A percentile compares a stretch with the other conserved stretches of the same genome.
These are phyloP conservation scores for Acanthurus tractus DNA, from an alignment of 2,797 vertebrate genomes.

Conservation along the genomic window DNA sequence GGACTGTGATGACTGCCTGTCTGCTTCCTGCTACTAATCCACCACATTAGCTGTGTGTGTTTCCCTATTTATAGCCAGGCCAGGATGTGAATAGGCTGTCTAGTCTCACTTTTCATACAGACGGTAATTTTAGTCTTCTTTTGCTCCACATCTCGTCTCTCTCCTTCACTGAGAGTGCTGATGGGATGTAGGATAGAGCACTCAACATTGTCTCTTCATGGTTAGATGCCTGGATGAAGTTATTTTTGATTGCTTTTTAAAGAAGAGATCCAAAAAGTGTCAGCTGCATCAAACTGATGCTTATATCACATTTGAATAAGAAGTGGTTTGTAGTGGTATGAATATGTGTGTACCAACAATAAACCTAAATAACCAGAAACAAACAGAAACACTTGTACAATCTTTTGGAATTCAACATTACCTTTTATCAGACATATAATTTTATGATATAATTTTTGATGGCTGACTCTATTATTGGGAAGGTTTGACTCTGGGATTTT, in stretches of 20 bases:
- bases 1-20: slow-evolving; percentile 84
- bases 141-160: slow-evolving; percentile 63
- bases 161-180: slow-evolving; percentile 63
- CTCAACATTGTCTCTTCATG: slow-evolving; percentile 21
- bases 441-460: no score
- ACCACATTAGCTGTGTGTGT: slow-evolving; percentile 83
- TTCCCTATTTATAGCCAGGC: slow-evolving; percentile 84
- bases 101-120: slow-evolving; percentile 87
- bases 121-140: slow-evolving; percentile 84
- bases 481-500: neutral
- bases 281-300: slow-evolving; percentile 1
- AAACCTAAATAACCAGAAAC: neutral
- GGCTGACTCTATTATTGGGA: neutral
- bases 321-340: neutral
- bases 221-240: slow-evolving; percentile 23
- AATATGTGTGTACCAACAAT: neutral
- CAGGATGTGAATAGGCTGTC: slow-evolving; percentile 87
- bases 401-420: neutral
- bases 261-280: slow-evolving; percentile 17
- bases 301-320: slow-evolving; percentile 5
- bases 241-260: slow-evolving; percentile 36
- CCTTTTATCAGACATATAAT: neutral
- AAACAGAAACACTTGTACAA: neutral
- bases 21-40: slow-evolving; percentile 87
- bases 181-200: slow-evolving; percentile 57